Base-by-base conservation (phyloP, 2,113 vertebrate genomes). In the Peromyscus polionotus region DNA sequence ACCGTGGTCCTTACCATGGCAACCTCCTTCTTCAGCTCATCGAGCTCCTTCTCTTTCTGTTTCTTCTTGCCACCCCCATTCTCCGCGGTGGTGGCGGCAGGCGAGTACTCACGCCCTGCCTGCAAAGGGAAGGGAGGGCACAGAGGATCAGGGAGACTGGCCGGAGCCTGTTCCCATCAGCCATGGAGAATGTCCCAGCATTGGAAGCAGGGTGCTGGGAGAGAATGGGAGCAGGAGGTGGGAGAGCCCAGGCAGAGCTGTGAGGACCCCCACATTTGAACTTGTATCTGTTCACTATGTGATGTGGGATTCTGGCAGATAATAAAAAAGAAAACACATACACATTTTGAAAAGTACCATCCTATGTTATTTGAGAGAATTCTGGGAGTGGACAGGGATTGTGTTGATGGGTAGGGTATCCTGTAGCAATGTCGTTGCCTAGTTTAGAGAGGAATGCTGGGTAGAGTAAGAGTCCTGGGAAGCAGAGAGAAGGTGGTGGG, bases 21-120 rank as follows among this genome's bases (percentile, higher is more conserved):
- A 87, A 99, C 99, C 95, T 99, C 99, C 98, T 99, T 99, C 98
- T 99, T 99, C 98, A 99, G 98, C 97, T 99, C 99, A 1, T 99
- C 99, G 97, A 99, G 97, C 95, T 99, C 98, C 97, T 97, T 99
- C 7, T 99, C 99, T 93, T 99, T 99, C 98, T 98, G 99, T 94
- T 98, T 99, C 98, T 98, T 99, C 98, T 99, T 99, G 85, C 98
- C 98, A 0, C 98, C 98, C 16, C 98, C 99, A 95, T 98, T 99
- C 36, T 98, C 98, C 0, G 99, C 97, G 5, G 96, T 99, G 94
- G 98, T 98, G 97, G 97, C 99, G 0, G 98, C 98, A 28, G 98
- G 98, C 0, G 98, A 98, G 65, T 98, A 98, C 94, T 99, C 99
- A 0, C 98, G 98, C 22, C 99, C 99, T 0, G 81, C 93, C 98